Evolutionary conservation across 2,113 vertebrate genomes (phyloP).

Genomic region (Lepus timidus): DNA sequence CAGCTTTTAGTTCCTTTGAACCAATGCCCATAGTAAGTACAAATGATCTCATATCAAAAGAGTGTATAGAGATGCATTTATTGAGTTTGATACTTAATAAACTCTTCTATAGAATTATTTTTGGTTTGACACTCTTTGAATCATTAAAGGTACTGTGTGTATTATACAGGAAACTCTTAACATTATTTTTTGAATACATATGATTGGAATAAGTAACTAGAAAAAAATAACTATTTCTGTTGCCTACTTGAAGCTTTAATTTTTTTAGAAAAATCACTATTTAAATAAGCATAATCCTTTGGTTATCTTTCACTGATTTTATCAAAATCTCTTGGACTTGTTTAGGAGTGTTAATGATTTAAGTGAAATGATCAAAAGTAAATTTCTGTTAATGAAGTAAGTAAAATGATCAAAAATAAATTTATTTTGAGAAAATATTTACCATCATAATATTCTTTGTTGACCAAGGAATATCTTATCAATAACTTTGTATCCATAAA

Average conservation of each 20-base stretch:
- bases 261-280: neutral
- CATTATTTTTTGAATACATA: neutral
- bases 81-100: constrained; percentile 47
- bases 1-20: neutral
- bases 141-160: neutral
- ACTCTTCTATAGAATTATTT: neutral
- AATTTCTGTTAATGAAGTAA: neutral
- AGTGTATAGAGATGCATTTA: neutral
- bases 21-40: neutral
- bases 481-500: neutral
- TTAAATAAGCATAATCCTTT: neutral
- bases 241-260: neutral
- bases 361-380: neutral
- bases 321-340: neutral
- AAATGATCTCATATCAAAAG: neutral
- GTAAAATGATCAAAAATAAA: neutral
- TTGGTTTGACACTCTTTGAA: neutral
- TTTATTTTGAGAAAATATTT: neutral
- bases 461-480: neutral
- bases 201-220: neutral
- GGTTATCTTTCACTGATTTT: neutral
- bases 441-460: neutral
- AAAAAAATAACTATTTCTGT: neutral
- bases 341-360: neutral
- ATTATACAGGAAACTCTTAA: neutral